Percentiles rank a stretch among this genome's conserved stretches.
phyloP scores from a whole-genome alignment of 2,113 vertebrate species.

The Noctilio leporinus region DNA sequence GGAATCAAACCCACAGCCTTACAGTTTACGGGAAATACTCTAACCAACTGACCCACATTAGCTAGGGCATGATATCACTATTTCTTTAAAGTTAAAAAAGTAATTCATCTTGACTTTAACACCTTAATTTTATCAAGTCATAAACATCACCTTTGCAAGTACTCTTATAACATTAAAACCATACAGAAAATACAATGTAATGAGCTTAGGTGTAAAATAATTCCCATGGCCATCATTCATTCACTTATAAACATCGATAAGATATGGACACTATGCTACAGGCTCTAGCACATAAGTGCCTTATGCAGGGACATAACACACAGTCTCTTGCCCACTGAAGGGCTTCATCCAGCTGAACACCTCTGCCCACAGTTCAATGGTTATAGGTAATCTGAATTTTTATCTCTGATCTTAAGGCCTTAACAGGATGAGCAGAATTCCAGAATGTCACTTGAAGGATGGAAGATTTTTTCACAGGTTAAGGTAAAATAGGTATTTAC shows the following conservation, averaged over 20 bases:
- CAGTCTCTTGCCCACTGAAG: background rate
- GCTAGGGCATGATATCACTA: background rate
- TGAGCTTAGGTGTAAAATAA: background rate
- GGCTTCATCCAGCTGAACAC: background rate
- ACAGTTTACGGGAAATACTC: too few relatives aligned
- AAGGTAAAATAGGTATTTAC: background rate
- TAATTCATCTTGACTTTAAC: background rate
- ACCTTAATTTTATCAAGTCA: background rate
- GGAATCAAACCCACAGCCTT: too few relatives aligned
- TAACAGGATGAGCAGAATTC: background rate
- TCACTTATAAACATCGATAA: background rate
- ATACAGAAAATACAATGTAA: background rate
- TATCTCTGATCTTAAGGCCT: background rate
- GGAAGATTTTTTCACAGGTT: background rate
- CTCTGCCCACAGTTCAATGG: background rate
- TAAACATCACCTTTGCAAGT: background rate
- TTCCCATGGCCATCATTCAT: background rate
- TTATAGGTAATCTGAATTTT: background rate
- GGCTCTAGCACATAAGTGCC: background rate
- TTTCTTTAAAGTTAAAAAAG: background rate
- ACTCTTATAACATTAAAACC: background rate
- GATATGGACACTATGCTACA: background rate
- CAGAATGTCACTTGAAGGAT: background rate
- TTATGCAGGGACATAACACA: background rate
- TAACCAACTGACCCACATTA: too few relatives aligned